Base-by-base conservation (phyloP, 2,113 vertebrate species). In the Ceuthmochares aereus region DNA sequence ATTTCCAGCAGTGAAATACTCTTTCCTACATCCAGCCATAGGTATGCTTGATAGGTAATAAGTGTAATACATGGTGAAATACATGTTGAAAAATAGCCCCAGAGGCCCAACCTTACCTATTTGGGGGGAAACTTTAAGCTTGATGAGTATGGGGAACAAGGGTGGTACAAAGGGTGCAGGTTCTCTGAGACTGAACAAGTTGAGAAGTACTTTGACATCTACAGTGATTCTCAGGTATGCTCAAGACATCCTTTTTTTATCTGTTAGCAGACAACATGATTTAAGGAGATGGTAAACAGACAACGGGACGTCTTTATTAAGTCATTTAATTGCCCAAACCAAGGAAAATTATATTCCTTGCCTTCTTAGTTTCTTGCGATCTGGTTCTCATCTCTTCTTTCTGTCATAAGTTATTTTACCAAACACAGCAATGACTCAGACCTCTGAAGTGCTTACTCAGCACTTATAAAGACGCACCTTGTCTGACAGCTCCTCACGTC, bases 401-500 rank as follows among this genome's bases (percentile, higher is more conserved):
- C 56, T 51, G 47, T 67, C 37, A 27, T 20, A 73, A 58, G 66
- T 70, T 68, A 72, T 87, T 93, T 77, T 74, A 49, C 55, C 55
- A 63, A 76, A 85, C 49, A 45, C 3, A 26, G 10, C 17, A 52
- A 26, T 73, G 87, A 75, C 30, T 34, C 51, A 56, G 68, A 51
- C 66, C 85, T 84, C 59, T 69, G 67, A 70, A 64, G 30, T 83
- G 66, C 88, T 63, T 55, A 81, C 94, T 97, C 95, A 92, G 81
- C 70, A 32, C 74, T 55, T 68, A 91, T 11, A 97, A 87, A 68
- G 87, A 96, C 86, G 68, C 66, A 93, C 95, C 75, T 94, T 97
- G 81, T 86, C 70, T 98, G 98, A 97, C 97, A 98, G 97, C 96
- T 97, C 92, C 89, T 98, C 97, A 95, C 79, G 97, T 98, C 98